phyloP scores from a whole-genome alignment of 1,140 invertebrate species.

The Fopius arisanus region DNA sequence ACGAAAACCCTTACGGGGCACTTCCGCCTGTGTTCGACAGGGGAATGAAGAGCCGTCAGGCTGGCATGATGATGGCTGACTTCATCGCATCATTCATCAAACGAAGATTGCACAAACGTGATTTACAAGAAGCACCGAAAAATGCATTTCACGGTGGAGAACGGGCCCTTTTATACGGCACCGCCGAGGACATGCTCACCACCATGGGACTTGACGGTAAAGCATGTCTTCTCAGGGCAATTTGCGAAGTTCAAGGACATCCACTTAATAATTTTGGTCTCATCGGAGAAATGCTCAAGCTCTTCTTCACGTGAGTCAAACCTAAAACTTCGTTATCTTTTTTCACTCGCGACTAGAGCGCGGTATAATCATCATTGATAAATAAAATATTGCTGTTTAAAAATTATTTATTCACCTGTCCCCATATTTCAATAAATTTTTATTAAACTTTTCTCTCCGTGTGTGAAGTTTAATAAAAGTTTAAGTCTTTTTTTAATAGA shows the following conservation, averaged over 20 bases:
- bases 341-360: too few relatives aligned
- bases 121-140: slow-evolving; percentile 54
- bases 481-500: neutral
- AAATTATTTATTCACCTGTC: too few relatives aligned
- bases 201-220: slow-evolving; percentile 82
- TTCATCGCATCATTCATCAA: slow-evolving; percentile 77
- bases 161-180: slow-evolving; percentile 76
- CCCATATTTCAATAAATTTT: too few relatives aligned
- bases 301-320: slow-evolving; percentile 79
- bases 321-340: slow-evolving; percentile 4
- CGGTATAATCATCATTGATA: too few relatives aligned
- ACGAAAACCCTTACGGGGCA: slow-evolving; percentile 84
- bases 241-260: slow-evolving; percentile 85
- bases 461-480: too few relatives aligned
- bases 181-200: slow-evolving; percentile 77
- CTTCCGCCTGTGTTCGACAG: slow-evolving; percentile 76
- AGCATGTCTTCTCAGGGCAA: slow-evolving; percentile 81
- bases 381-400: too few relatives aligned
- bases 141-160: slow-evolving; percentile 79
- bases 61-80: slow-evolving; percentile 73
- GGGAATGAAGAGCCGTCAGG: slow-evolving; percentile 73
- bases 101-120: slow-evolving; percentile 70
- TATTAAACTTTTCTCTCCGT: too few relatives aligned
- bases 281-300: slow-evolving; percentile 79
- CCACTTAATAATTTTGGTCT: slow-evolving; percentile 79